Percentiles rank a stretch among this genome's conserved stretches.
These are phyloP conservation scores for Embidobia sp. DNA, from an alignment of 2,888 invertebrate species.

Conservation along the genomic window DNA sequence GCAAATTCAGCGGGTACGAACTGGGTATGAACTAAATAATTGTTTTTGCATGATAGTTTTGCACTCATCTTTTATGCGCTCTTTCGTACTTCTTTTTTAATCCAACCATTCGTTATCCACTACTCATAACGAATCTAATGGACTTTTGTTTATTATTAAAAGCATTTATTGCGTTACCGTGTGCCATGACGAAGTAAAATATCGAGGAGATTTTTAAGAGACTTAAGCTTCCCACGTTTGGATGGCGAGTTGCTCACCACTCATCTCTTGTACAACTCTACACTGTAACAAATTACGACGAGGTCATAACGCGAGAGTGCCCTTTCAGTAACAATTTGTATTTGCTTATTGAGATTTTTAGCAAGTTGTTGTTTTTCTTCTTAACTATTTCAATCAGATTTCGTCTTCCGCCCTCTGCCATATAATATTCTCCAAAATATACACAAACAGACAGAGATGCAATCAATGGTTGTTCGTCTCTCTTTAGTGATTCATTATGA, in stretches of 20 bases:
- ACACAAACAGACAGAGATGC: too few relatives aligned
- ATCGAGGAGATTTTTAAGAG: constrained; percentile 42
- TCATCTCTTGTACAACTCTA: constrained; percentile 14
- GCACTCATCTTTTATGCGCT: too few relatives aligned
- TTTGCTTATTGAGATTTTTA: too few relatives aligned
- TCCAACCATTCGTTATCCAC: constrained; percentile 52
- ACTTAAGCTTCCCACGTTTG: constrained; percentile 27
- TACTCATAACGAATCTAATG: constrained; percentile 54
- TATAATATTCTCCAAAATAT: too few relatives aligned
- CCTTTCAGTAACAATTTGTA: too few relatives aligned
- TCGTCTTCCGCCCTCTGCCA: too few relatives aligned
- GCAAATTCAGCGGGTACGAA: too few relatives aligned
- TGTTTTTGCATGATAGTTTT: constrained; percentile 46
- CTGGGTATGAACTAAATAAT: constrained; percentile 34
- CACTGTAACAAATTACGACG: constrained; percentile 41
- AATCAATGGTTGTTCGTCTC: too few relatives aligned
- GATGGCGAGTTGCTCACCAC: constrained; percentile 46
- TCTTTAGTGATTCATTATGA: too few relatives aligned
- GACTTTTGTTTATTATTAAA: constrained; percentile 61
- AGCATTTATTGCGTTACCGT: constrained; percentile 60
- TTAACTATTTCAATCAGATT: too few relatives aligned
- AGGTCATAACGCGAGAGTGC: constrained; percentile 38
- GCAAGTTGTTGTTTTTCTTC: too few relatives aligned
- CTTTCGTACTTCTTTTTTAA: constrained; percentile 28
- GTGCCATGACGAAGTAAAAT: constrained; percentile 51